Evolutionary conservation across 2,797 vertebrate genomes (phyloP).

Genomic region (Hozukius guyotensis): DNA sequence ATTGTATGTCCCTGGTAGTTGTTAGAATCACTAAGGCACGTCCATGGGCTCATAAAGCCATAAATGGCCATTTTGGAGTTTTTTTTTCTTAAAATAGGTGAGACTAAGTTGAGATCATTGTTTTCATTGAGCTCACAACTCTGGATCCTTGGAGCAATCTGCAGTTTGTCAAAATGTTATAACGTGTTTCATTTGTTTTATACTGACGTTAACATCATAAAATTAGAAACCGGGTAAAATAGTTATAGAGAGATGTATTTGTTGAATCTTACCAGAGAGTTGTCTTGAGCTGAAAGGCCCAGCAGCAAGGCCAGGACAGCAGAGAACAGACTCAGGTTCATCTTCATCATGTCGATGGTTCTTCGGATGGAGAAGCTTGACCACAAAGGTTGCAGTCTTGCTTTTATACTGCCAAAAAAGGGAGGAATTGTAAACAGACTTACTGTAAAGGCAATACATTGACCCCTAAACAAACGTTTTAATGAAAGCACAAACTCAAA

Average conservation of each 20-base stretch:
- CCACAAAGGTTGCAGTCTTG: neutral
- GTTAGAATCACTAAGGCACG: neutral
- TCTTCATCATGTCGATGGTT: neutral
- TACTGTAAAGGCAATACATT: neutral
- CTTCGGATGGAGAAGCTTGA: neutral
- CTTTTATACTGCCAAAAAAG: slow-evolving; percentile 13
- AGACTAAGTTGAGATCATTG: neutral
- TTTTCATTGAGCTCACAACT: neutral
- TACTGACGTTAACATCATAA: neutral
- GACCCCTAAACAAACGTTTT: neutral
- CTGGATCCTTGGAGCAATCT: neutral
- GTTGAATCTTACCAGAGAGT: neutral
- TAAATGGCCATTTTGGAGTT: neutral
- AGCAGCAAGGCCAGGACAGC: slow-evolving; percentile 11
- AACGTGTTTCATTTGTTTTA: neutral
- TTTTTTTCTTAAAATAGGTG: neutral
- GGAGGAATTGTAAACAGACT: slow-evolving; percentile 12
- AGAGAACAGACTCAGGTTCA: slow-evolving; percentile 2
- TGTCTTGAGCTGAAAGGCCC: slow-evolving; percentile 9
- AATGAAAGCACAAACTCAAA: neutral
- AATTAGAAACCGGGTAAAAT: neutral
- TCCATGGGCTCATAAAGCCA: neutral
- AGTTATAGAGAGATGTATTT: neutral
- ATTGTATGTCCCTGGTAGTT: neutral
- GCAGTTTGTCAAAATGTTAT: neutral